Percentiles rank a stretch among this genome's conserved stretches.
phyloP scores from a whole-genome alignment of 2,888 invertebrate species.

The Conchocele bisecta region DNA sequence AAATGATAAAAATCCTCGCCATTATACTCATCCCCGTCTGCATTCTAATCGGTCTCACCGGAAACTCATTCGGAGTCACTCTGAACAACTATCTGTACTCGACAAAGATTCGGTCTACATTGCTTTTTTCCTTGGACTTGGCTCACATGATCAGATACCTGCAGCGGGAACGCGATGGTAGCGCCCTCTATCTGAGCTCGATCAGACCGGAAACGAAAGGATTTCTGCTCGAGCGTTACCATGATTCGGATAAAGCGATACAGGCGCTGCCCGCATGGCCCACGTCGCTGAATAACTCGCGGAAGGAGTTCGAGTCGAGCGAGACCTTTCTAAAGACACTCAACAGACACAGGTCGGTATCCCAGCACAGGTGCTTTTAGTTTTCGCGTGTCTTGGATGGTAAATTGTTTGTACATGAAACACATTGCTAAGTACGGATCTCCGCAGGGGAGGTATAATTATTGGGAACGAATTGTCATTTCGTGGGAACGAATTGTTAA shows the following conservation, averaged over 20 bases:
- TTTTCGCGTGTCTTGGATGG: too few relatives aligned
- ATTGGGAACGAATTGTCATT: too few relatives aligned
- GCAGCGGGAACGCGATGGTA: constrained; percentile 75
- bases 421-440: too few relatives aligned
- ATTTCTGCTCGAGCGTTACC: constrained; percentile 69
- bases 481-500: too few relatives aligned
- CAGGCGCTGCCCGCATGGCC: constrained; percentile 71
- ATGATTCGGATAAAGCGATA: constrained; percentile 68
- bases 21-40: constrained; percentile 72
- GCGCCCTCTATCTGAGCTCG: constrained; percentile 73
- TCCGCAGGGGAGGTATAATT: too few relatives aligned
- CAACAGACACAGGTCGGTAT: constrained; percentile 65
- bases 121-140: constrained; percentile 66
- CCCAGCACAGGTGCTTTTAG: too few relatives aligned
- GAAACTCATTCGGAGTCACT: constrained; percentile 70
- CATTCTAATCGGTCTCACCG: constrained; percentile 70
- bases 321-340: constrained; percentile 69
- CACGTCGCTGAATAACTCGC: constrained; percentile 42
- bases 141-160: constrained; percentile 64
- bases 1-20: constrained; percentile 72
- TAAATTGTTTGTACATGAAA: too few relatives aligned
- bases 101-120: constrained; percentile 58
- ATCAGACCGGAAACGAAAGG: constrained; percentile 70
- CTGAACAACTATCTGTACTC: constrained; percentile 65
- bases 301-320: constrained; percentile 64